These are phyloP conservation scores for Ginglymostoma cirratum DNA, from an alignment of 2,113 vertebrate genomes.

Conservation along the genomic window DNA sequence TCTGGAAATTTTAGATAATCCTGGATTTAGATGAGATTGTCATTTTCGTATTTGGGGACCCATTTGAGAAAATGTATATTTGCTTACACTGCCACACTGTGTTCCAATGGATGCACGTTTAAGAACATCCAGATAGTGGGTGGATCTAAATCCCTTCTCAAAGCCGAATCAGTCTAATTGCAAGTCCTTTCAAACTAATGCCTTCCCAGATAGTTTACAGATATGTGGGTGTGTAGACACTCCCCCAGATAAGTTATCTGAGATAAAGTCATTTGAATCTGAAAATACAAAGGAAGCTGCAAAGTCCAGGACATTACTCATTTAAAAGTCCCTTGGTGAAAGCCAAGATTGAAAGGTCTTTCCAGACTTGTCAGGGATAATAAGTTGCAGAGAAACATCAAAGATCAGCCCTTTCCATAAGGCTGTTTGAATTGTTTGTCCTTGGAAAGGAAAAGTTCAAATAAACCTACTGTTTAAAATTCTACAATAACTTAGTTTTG, in stretches of 20 bases:
- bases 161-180: background rate
- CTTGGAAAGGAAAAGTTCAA: background rate
- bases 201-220: background rate
- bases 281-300: background rate
- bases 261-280: background rate
- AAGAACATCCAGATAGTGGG: background rate
- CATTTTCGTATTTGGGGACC: background rate
- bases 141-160: background rate
- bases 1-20: background rate
- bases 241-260: background rate
- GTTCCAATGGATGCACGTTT: background rate
- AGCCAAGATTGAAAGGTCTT: background rate
- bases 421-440: background rate
- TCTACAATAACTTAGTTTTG: background rate
- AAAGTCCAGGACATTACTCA: background rate
- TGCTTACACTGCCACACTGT: conserved; percentile 17
- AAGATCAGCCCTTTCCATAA: conserved; percentile 1
- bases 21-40: background rate
- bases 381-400: conserved; percentile 10
- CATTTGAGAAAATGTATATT: background rate
- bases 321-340: conserved; percentile 13
- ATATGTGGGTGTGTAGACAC: background rate
- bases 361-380: background rate
- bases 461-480: background rate
- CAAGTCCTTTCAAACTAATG: background rate